phyloP scores from a whole-genome alignment of 2,797 vertebrate species.

The Anguilla pacifica region DNA sequence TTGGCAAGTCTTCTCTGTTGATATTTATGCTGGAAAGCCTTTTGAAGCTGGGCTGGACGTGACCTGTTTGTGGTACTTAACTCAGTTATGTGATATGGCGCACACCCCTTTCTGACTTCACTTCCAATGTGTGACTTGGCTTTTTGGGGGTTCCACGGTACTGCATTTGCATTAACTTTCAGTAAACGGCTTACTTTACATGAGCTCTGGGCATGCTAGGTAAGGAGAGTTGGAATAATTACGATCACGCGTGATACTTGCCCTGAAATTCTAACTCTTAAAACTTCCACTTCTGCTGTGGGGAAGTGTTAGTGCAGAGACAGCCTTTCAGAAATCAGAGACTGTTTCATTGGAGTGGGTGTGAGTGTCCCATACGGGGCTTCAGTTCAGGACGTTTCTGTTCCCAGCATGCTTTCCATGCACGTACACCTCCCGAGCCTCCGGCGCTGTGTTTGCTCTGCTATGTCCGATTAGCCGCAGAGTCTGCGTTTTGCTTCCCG shows the following conservation, averaged over 20 bases:
- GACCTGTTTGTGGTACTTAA: background rate
- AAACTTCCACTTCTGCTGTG: background rate
- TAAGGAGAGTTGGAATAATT: background rate
- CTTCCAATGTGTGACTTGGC: background rate
- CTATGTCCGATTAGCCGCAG: conserved; percentile 11
- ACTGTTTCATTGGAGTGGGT: background rate
- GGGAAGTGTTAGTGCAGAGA: background rate
- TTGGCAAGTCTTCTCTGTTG: background rate
- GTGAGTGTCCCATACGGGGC: background rate
- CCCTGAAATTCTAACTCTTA: background rate
- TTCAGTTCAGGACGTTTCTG: background rate
- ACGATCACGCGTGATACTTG: background rate
- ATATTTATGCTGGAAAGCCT: background rate
- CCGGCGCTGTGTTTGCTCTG: background rate
- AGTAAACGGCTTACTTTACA: background rate
- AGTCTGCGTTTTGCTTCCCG: conserved; percentile 18
- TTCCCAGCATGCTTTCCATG: background rate
- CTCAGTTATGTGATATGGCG: background rate
- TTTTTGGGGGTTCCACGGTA: background rate
- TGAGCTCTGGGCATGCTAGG: background rate
- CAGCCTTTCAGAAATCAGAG: background rate
- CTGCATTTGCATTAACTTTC: background rate
- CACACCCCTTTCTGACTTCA: background rate
- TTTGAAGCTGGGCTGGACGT: background rate
- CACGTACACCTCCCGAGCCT: background rate